These are phyloP conservation scores for Pandemis corylana DNA, from an alignment of 2,888 invertebrate species.

Conservation along the genomic window DNA sequence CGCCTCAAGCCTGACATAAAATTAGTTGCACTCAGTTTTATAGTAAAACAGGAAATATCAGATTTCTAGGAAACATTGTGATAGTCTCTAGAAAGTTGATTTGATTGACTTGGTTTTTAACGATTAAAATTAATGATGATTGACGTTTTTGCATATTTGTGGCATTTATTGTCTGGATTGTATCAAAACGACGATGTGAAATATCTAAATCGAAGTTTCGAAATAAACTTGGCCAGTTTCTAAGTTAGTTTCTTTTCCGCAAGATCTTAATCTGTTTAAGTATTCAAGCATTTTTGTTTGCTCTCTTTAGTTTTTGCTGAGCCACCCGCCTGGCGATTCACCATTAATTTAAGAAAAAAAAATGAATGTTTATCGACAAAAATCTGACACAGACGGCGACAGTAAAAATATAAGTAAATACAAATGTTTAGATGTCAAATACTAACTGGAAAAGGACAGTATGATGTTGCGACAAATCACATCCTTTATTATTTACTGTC, in stretches of 20 bases:
- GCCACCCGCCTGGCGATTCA: too few species aligned
- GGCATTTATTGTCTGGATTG: not conserved
- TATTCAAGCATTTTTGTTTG: not conserved
- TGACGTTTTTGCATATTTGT: not conserved
- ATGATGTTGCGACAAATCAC: too few species aligned
- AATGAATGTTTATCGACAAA: too few species aligned
- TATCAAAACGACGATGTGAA: not conserved
- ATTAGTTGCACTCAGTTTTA: conserved; percentile 33
- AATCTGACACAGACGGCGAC: too few species aligned
- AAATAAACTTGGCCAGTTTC: not conserved
- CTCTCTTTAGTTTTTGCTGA: too few species aligned
- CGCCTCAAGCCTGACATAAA: conserved; percentile 30
- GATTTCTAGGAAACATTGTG: conserved; percentile 33
- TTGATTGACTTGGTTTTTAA: conserved; percentile 11
- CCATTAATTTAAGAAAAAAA: too few species aligned
- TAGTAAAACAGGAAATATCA: conserved; percentile 28
- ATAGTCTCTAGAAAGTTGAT: conserved; percentile 35
- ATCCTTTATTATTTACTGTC: too few species aligned
- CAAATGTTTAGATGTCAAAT: too few species aligned
- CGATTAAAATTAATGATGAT: conserved; percentile 22
- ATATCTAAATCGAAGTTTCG: not conserved
- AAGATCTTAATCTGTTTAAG: not conserved
- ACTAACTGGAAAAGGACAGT: too few species aligned
- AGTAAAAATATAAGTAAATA: too few species aligned
- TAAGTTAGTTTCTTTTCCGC: not conserved